Base-by-base conservation (phyloP, 1,140 invertebrate species). In the Argopecten irradians region DNA sequence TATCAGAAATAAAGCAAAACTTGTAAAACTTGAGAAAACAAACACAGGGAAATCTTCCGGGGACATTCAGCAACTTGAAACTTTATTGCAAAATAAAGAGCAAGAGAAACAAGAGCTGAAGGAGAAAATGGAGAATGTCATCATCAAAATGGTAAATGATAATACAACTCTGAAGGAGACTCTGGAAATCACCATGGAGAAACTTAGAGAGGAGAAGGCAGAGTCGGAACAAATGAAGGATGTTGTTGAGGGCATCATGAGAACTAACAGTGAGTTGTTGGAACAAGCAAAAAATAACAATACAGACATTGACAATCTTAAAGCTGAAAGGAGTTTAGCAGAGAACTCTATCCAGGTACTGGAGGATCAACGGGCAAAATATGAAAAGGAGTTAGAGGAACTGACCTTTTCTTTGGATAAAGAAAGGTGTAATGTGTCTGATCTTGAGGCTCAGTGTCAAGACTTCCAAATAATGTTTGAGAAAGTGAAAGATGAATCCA, bases 391-490 rank as follows among this genome's bases (percentile, higher is more conserved):
- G 55, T 28, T 71, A n/a, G 55, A 71, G 55, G n/a, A 28, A 71
- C 55, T 71, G 55, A 28, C 55, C 11, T 3, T 8, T 34, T 34
- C 83, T 7, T 14, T 43, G 11, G 55, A 86, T 28, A 89, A n/a
- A 82, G 36, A 33, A 28, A 55, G 86, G 83, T 33, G 34, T 32
- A 19, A 28, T 35, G n/a, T 46, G 8, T 43, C 36, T 36, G 83
- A 83, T 34, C 35, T 86, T 9, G 82, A 86, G 32, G 86, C 35
- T 19, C 87, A 88, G 86, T 71, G 85, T 34, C 85, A 87, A 84
- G 86, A 86, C 86, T 82, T 90, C 19, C 35, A 87, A 34, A 84
- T 43, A 19, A 86, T 85, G 35, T 36, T 82, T 46, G 84, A 87
- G 34, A 84, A 90, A 46, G 84, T 28, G n/a, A 71, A 71, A 71